A percentile compares a stretch with the other conserved stretches of the same genome.
phyloP scores from a whole-genome alignment of 2,797 vertebrate genomes.

The Sebastes flavidus region DNA sequence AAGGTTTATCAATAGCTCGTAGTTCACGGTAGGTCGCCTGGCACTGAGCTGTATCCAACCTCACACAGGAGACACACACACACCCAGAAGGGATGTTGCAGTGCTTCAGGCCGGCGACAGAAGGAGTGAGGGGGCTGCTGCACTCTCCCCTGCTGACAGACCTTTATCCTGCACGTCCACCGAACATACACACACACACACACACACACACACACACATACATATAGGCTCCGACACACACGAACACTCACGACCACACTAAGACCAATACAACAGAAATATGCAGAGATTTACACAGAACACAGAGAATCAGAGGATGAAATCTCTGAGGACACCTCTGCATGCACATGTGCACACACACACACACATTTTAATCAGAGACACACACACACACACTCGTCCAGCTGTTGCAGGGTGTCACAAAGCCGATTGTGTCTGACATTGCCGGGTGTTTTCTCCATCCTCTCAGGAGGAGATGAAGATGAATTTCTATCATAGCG shows the following conservation, averaged over 20 bases:
- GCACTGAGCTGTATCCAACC: conserved; percentile 21
- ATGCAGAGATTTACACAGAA: neutral
- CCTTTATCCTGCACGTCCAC: conserved; percentile 56
- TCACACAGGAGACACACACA: conserved; percentile 11
- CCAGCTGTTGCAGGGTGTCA: conserved; percentile 59
- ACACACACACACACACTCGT: conserved; percentile 15
- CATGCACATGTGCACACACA: conserved; percentile 19
- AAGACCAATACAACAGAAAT: neutral
- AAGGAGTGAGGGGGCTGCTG: conserved; percentile 70
- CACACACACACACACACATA: neutral
- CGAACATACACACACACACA: conserved; percentile 3
- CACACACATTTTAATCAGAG: conserved; percentile 49
- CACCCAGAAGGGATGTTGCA: conserved; percentile 52
- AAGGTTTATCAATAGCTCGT: conserved; percentile 71
- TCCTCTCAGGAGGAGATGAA: conserved; percentile 43
- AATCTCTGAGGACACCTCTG: conserved; percentile 34
- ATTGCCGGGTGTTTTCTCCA: conserved; percentile 28
- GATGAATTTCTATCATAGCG: conserved; percentile 37
- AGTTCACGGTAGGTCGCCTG: conserved; percentile 62
- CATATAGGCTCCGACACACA: neutral
- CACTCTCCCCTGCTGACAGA: conserved; percentile 56
- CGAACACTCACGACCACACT: neutral
- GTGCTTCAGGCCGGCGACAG: conserved; percentile 68
- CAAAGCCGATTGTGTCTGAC: conserved; percentile 70
- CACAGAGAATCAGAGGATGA: neutral